These are phyloP conservation scores for Heterodera schachtii DNA, from an alignment of 1,140 invertebrate genomes.

Conservation along the genomic window DNA sequence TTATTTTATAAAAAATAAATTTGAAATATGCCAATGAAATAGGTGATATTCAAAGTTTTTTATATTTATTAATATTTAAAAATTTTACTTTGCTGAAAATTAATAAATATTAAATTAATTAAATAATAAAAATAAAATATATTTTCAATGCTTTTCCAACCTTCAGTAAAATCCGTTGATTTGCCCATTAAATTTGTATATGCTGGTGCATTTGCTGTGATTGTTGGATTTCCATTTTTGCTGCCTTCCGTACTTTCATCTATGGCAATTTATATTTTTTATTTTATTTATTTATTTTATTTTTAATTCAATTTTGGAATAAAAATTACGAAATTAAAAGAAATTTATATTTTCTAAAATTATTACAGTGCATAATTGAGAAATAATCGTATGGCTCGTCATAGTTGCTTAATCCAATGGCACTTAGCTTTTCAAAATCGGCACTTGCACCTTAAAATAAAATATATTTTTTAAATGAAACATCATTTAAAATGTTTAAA, in stretches of 20 bases:
- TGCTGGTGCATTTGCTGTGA: constrained; percentile 53
- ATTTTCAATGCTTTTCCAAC: constrained; percentile 3
- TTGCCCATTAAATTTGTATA: constrained; percentile 64
- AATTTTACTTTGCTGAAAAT: too few relatives aligned
- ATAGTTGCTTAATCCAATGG: constrained; percentile 61
- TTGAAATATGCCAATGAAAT: too few relatives aligned
- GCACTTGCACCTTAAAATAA: constrained; percentile 60
- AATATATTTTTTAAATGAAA: too few relatives aligned
- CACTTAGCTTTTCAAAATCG: constrained; percentile 62
- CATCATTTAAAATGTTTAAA: too few relatives aligned
- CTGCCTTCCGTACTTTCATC: constrained; percentile 50
- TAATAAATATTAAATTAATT: too few relatives aligned
- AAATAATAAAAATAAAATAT: too few relatives aligned
- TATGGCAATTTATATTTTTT: not conserved
- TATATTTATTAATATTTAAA: too few relatives aligned
- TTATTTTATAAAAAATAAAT: too few relatives aligned
- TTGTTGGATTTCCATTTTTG: constrained; percentile 62
- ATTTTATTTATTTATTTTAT: not conserved
- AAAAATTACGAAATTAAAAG: too few relatives aligned
- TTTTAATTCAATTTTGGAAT: not conserved
- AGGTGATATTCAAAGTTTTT: too few relatives aligned
- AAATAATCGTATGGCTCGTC: constrained; percentile 64
- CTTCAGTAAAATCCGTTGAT: constrained; percentile 61
- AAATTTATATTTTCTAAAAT: too few relatives aligned
- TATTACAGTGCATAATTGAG: constrained; percentile 54